Conservation (phyloP, 2,888 invertebrate genomes). For the Poecilobothrus nobilitatus region DNA sequence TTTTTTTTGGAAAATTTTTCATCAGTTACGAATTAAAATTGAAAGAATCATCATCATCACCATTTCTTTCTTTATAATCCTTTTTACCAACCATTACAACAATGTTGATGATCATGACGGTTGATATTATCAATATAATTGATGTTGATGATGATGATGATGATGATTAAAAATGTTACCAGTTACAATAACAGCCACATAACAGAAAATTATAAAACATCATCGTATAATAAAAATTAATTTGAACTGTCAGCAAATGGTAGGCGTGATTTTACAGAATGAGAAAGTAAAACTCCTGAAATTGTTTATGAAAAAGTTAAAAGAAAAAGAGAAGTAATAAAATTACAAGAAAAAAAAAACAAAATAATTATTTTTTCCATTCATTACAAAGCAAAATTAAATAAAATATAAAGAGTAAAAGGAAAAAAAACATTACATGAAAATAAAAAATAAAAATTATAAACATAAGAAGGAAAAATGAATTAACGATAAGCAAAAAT, state of each 20-base stretch:
- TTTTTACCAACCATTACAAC: too few species aligned
- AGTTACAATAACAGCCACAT: not conserved
- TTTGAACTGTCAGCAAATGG: slow-evolving; percentile 1
- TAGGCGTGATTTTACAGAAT: not conserved
- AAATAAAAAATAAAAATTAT: not conserved
- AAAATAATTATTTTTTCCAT: not conserved
- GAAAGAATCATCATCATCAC: too few species aligned
- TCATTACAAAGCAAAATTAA: not conserved
- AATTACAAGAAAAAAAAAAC: too few species aligned
- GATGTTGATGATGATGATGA: not conserved
- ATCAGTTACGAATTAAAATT: too few species aligned
- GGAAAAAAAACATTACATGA: not conserved
- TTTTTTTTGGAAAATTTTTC: too few species aligned
- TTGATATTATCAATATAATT: too few species aligned
- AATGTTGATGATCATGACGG: too few species aligned
- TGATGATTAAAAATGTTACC: not conserved
- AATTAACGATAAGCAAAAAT: not conserved
- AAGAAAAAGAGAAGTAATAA: too few species aligned
- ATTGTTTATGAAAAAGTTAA: too few species aligned
- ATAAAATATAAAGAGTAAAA: not conserved
- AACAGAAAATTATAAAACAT: not conserved
- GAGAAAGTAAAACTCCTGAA: not conserved
- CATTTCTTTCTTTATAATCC: too few species aligned
- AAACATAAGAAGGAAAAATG: not conserved
- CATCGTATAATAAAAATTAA: not conserved